These are phyloP conservation scores for Pangasius macronema DNA, from an alignment of 2,797 vertebrate species.

Conservation along the genomic window DNA sequence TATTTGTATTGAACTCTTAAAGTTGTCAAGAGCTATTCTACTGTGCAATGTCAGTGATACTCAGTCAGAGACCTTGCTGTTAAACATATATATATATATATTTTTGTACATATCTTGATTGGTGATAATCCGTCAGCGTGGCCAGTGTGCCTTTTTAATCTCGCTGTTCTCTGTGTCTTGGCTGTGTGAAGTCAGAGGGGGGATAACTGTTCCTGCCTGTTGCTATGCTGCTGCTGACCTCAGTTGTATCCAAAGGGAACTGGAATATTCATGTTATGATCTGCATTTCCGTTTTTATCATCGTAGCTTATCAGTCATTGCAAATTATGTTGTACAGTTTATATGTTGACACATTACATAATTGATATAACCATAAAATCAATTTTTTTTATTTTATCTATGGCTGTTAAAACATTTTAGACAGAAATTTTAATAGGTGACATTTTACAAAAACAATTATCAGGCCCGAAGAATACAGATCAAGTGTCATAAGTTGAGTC, in stretches of 20 bases:
- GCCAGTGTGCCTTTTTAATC: constrained; percentile 59
- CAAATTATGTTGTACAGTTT: constrained; percentile 18
- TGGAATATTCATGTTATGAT: constrained; percentile 1
- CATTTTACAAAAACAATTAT: not conserved
- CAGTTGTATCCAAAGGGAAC: constrained; percentile 44
- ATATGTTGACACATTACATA: not conserved
- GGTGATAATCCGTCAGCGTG: constrained; percentile 48
- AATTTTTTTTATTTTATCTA: not conserved
- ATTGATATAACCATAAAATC: constrained; percentile 6
- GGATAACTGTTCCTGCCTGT: constrained; percentile 56
- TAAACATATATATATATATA: constrained; percentile 41
- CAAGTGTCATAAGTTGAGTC: not conserved
- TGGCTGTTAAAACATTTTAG: constrained; percentile 1
- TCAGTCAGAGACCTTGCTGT: constrained; percentile 57
- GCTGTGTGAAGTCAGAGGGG: constrained; percentile 49
- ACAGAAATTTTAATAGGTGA: constrained; percentile 10
- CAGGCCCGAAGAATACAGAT: not conserved
- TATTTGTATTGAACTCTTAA: constrained; percentile 56
- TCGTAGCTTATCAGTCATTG: constrained; percentile 16
- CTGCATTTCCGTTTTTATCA: constrained; percentile 11
- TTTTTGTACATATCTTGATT: constrained; percentile 54
- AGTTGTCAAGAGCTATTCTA: constrained; percentile 54
- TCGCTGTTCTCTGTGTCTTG: constrained; percentile 44
- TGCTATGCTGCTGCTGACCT: constrained; percentile 56
- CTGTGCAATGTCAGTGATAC: constrained; percentile 71